These are phyloP conservation scores for Allygus modestus DNA, from an alignment of 2,888 invertebrate genomes.

Conservation along the genomic window DNA sequence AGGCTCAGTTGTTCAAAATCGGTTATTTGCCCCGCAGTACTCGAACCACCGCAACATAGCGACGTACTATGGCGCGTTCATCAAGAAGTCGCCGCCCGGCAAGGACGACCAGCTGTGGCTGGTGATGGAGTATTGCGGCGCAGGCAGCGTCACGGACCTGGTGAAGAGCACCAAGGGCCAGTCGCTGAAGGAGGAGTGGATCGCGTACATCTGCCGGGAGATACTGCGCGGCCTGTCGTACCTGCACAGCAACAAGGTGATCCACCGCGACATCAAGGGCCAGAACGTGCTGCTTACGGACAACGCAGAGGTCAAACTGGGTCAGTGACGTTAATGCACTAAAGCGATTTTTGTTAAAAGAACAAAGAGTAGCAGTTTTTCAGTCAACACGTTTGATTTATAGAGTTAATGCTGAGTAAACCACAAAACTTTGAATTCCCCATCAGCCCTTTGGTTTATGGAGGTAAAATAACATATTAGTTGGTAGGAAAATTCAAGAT, in stretches of 20 bases:
- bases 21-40: slow-evolving; percentile 83
- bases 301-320: slow-evolving; percentile 99
- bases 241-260: slow-evolving; percentile 99
- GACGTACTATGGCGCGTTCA: slow-evolving; percentile 99
- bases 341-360: too few relatives aligned
- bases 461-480: too few relatives aligned
- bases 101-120: slow-evolving; percentile 99
- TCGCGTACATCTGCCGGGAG: slow-evolving; percentile 99
- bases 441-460: too few relatives aligned
- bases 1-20: too few relatives aligned
- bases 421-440: too few relatives aligned
- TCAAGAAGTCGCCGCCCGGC: slow-evolving; percentile 98
- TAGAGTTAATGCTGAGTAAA: neutral
- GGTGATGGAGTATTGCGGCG: slow-evolving; percentile 99
- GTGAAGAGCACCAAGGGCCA: slow-evolving; percentile 99
- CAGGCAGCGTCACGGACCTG: slow-evolving; percentile 98
- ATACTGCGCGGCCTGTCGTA: slow-evolving; percentile 96
- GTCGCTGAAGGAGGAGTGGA: slow-evolving; percentile 99
- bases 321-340: slow-evolving; percentile 78
- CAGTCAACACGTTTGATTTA: slow-evolving; percentile 2
- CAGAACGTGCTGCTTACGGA: slow-evolving; percentile 99
- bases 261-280: slow-evolving; percentile 99
- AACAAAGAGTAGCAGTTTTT: slow-evolving; percentile 60
- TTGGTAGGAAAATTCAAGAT: too few relatives aligned
- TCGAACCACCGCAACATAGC: slow-evolving; percentile 99